phyloP scores from a whole-genome alignment of 2,113 vertebrate species.

The Anolis sagrei region DNA sequence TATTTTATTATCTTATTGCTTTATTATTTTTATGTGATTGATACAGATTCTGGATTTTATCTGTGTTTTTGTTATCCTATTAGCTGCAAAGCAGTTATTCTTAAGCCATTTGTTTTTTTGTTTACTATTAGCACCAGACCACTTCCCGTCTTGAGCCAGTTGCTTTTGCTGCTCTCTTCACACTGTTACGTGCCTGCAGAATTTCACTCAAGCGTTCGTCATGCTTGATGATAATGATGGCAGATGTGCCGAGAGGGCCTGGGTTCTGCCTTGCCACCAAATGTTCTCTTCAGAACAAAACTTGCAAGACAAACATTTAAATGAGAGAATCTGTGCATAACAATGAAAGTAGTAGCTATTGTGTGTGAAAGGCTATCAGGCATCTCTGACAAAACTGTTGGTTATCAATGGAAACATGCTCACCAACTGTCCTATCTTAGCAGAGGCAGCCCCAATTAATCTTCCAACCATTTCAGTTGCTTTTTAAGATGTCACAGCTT shows the following conservation, averaged over 20 bases:
- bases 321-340: neutral
- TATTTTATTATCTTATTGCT: neutral
- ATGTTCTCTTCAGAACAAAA: neutral
- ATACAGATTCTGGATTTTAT: neutral
- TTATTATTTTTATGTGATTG: neutral
- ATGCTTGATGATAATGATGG: neutral
- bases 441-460: no score
- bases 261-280: neutral
- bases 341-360: accelerated
- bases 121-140: neutral
- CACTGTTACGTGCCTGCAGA: neutral
- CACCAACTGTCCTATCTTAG: no score
- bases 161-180: neutral
- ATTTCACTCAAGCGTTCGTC: neutral
- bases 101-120: accelerated
- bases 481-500: neutral
- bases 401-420: neutral
- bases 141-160: neutral
- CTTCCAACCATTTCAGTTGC: no score
- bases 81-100: neutral
- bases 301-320: neutral
- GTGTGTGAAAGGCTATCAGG: accelerated
- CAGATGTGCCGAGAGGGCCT: neutral
- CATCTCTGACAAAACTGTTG: neutral
- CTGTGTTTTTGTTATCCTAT: neutral